Evolutionary conservation across 2,113 vertebrate genomes (phyloP).

Genomic region (Channa maculata): DNA sequence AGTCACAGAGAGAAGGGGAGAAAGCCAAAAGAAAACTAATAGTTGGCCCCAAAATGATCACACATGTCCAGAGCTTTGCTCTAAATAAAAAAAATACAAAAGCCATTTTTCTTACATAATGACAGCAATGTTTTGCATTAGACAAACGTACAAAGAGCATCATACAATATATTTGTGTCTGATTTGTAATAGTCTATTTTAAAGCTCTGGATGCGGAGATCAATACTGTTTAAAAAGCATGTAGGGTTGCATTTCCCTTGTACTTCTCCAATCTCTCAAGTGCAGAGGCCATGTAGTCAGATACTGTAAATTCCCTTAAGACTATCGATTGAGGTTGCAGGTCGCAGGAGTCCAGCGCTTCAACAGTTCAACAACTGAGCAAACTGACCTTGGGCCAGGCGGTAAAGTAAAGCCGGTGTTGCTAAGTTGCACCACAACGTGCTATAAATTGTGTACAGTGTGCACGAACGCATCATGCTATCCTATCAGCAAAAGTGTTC

Average conservation of each 20-base stretch:
- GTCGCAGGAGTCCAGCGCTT: constrained; percentile 57
- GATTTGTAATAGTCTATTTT: constrained; percentile 38
- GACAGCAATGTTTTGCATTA: not conserved
- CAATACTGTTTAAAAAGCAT: constrained; percentile 64
- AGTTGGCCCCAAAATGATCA: constrained; percentile 26
- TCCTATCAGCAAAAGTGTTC: not conserved
- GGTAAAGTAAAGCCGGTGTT: constrained; percentile 18
- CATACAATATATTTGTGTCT: constrained; percentile 12
- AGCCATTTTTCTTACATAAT: not conserved
- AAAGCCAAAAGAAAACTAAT: constrained; percentile 12
- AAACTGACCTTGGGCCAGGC: constrained; percentile 51
- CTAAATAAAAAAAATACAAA: not conserved
- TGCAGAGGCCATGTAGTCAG: constrained; percentile 70
- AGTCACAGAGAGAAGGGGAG: constrained; percentile 9
- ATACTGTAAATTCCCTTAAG: constrained; percentile 74
- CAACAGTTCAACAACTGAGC: constrained; percentile 24
- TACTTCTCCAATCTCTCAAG: constrained; percentile 67
- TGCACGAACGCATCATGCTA: not conserved
- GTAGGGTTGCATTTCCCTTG: constrained; percentile 67
- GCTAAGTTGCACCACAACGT: constrained; percentile 19
- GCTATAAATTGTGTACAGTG: constrained; percentile 34
- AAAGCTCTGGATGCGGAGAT: constrained; percentile 53
- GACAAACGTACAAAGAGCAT: not conserved
- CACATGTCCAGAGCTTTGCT: not conserved
- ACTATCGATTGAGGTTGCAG: constrained; percentile 73